phyloP scores from a whole-genome alignment of 2,797 vertebrate genomes.

The Gadopsis bispinosus region DNA sequence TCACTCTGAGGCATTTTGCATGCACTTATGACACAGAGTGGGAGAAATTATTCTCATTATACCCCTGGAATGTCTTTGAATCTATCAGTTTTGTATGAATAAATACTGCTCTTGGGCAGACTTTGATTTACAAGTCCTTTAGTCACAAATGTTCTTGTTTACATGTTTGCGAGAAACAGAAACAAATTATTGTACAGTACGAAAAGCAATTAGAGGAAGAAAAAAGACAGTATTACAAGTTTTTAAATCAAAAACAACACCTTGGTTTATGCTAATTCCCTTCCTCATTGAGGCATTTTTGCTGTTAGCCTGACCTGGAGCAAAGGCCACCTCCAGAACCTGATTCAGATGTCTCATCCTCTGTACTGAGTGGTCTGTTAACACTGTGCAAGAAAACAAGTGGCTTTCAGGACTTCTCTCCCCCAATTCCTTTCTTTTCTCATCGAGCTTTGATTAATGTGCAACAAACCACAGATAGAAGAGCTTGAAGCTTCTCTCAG shows the following conservation, averaged over 20 bases:
- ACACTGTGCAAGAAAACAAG: slow-evolving; percentile 68
- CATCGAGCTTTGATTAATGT: slow-evolving; percentile 71
- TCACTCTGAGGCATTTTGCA: slow-evolving; percentile 82
- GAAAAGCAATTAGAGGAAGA: background rate
- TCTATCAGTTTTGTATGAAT: slow-evolving; percentile 64
- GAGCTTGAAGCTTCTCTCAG: slow-evolving; percentile 53
- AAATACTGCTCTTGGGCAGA: slow-evolving; percentile 33
- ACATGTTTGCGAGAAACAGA: slow-evolving; percentile 9
- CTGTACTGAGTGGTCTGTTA: slow-evolving; percentile 56
- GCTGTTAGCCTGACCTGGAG: slow-evolving; percentile 37
- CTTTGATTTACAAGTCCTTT: slow-evolving; percentile 22
- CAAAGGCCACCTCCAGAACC: slow-evolving; percentile 52
- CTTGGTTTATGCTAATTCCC: slow-evolving; percentile 24
- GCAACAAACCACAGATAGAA: slow-evolving; percentile 60
- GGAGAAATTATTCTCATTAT: slow-evolving; percentile 83
- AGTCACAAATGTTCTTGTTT: slow-evolving; percentile 22
- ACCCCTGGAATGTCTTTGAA: slow-evolving; percentile 83
- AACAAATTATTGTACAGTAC: background rate
- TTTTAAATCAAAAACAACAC: slow-evolving; percentile 25
- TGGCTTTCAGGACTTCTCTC: slow-evolving; percentile 62
- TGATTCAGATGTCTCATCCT: slow-evolving; percentile 58
- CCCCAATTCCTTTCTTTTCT: slow-evolving; percentile 57
- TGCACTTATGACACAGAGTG: slow-evolving; percentile 84
- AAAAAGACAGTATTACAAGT: background rate
- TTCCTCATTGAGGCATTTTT: slow-evolving; percentile 2